Evolutionary conservation across 2,888 invertebrate genomes (phyloP).

Genomic region (Sminthurides aquaticus): DNA sequence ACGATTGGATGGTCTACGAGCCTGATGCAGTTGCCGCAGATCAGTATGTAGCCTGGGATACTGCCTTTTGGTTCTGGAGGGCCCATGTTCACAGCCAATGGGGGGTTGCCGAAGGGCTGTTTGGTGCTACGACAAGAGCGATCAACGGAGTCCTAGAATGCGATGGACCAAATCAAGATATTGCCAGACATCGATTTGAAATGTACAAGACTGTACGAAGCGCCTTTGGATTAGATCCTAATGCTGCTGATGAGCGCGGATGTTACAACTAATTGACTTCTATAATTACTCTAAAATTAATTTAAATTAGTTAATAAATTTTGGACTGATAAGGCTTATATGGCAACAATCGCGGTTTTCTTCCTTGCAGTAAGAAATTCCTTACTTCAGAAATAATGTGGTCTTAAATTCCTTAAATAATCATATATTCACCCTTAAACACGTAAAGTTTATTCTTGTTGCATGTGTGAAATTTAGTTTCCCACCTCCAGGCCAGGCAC

Average conservation of each 20-base stretch:
- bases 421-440: too few relatives aligned
- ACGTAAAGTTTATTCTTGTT: too few relatives aligned
- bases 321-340: too few relatives aligned
- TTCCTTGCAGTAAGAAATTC: too few relatives aligned
- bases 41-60: conserved; percentile 31
- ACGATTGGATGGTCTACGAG: conserved; percentile 23
- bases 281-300: not conserved
- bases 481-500: too few relatives aligned
- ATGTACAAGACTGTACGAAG: conserved; percentile 12
- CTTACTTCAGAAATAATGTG: too few relatives aligned
- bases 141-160: conserved; percentile 16
- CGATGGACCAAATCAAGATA: conserved; percentile 7
- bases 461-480: too few relatives aligned
- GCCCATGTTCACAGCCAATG: conserved; percentile 11
- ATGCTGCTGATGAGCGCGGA: conserved; percentile 13
- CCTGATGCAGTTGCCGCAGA: conserved; percentile 29
- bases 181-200: conserved; percentile 11
- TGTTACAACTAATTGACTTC: conserved; percentile 15
- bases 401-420: too few relatives aligned
- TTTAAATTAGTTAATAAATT: too few relatives aligned
- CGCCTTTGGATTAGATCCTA: conserved; percentile 12
- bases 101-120: conserved; percentile 16
- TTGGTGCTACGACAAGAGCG: conserved; percentile 15
- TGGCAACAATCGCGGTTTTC: too few relatives aligned
- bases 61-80: conserved; percentile 35